Evolutionary conservation across 2,888 invertebrate genomes (phyloP), one percentile per base, ranked within the genome.

Genomic region (Spicauda simplicius): DNA sequence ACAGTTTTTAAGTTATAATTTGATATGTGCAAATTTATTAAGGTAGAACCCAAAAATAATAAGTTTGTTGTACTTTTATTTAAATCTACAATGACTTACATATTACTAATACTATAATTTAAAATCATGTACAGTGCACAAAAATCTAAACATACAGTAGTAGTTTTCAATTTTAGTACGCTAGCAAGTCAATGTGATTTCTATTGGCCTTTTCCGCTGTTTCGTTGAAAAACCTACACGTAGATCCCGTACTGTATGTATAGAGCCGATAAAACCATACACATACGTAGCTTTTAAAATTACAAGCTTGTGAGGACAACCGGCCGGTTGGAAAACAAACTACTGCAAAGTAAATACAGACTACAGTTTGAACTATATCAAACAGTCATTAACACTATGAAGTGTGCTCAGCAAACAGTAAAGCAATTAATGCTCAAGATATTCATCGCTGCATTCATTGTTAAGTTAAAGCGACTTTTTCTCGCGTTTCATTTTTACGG

Each of bases 301-400:
- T 54, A 61, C 20, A 16, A 54, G 54, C 20, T 16, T 37, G 33
- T 53, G 19, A 33, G 6, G 33, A 33, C 52, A 14, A 19, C 8
- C 56, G 48, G 50, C 18, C 57, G 25, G 52, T 14, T 64, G 25
- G 12, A 52, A 52, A 64, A 65, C 65, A 65, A 50, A 54, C 57
- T 53, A 37, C 66, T 48, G 19, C 54, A 55, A 19, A 7, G 30
- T 41, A 56, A 61, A 61, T 61, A 73, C 71, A 72, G 68, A 73
- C 25, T 25, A 25, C 74, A 71, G 73, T 61, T 70, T 69, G 70
- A 73, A 67, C 73, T 74, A 75, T 75, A 79, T 80, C 77, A 78
- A 76, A 76, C 73, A 78, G 75, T 78, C 77, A 76, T 80, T 80
- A 78, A 77, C 74, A 71, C 68, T 70, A 72, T 67, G 66, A 69